These are phyloP conservation scores for Helostoma temminkii DNA, from an alignment of 2,797 vertebrate genomes.

Conservation along the genomic window DNA sequence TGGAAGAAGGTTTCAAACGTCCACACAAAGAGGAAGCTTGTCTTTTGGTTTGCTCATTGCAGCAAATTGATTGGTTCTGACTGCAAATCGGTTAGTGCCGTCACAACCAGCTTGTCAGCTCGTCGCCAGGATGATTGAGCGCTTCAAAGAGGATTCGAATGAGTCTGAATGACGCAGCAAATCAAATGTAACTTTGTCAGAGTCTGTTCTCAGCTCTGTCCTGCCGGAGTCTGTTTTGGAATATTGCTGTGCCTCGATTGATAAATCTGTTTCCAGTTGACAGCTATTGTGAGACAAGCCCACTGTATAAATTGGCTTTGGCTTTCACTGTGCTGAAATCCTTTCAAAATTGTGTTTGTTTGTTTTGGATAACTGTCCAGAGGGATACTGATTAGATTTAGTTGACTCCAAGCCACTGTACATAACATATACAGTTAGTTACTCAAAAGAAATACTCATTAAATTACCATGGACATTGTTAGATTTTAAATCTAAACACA, in stretches of 20 bases:
- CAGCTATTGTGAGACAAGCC: not conserved
- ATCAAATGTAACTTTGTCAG: not conserved
- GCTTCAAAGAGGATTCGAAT: no score
- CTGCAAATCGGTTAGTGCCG: no score
- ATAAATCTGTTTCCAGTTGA: slow-evolving; percentile 40
- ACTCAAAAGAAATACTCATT: not conserved
- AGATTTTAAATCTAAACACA: no score
- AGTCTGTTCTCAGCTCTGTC: no score
- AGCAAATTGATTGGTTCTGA: not conserved
- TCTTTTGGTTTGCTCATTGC: not conserved
- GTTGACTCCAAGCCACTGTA: not conserved
- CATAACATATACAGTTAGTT: not conserved
- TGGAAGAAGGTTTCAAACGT: not conserved
- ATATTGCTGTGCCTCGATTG: slow-evolving; percentile 44
- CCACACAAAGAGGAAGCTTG: not conserved
- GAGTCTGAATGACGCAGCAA: no score
- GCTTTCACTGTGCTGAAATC: not conserved
- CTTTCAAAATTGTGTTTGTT: not conserved
- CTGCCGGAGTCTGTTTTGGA: no score
- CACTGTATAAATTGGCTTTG: not conserved
- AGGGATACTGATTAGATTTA: not conserved
- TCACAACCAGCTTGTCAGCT: no score
- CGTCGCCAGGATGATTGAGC: no score
- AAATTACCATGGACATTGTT: no score
- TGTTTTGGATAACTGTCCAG: not conserved